Conservation (phyloP, 2,888 invertebrate species). For the Melanargia galathea region DNA sequence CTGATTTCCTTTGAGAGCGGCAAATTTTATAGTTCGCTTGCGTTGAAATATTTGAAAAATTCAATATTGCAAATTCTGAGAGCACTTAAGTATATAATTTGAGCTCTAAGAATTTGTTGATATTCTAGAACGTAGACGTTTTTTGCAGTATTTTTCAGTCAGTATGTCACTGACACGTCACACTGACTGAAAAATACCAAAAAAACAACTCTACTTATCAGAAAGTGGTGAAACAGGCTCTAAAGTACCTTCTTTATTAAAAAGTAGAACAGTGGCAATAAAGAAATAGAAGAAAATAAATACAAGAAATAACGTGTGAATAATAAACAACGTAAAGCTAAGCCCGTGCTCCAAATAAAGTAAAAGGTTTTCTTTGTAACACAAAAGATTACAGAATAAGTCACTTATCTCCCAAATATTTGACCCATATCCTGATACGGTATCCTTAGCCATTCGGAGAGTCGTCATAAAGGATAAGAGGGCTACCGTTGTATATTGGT, state of each 20-base stretch:
- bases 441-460: constrained; percentile 30
- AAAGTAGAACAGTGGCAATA: too few species aligned
- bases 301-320: too few species aligned
- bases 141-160: background rate
- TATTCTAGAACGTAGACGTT: background rate
- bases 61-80: constrained; percentile 27
- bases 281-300: background rate
- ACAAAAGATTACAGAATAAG: constrained; percentile 28
- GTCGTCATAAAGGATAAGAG: constrained; percentile 48
- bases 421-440: constrained; percentile 28
- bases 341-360: background rate
- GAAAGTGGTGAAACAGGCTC: too few species aligned
- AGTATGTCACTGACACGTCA: too few species aligned
- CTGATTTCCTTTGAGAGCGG: constrained; percentile 42
- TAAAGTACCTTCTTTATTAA: too few species aligned
- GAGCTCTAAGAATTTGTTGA: background rate
- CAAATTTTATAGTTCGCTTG: constrained; percentile 38
- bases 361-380: constrained; percentile 21
- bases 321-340: background rate
- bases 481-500: constrained; percentile 51
- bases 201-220: too few species aligned
- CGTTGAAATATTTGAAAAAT: constrained; percentile 28
- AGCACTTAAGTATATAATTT: background rate
- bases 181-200: too few species aligned
- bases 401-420: constrained; percentile 28